A percentile compares a stretch with the other conserved stretches of the same genome.
Evolutionary conservation across 2,797 vertebrate genomes (phyloP).

Genomic region (Austrolebias charrua): DNA sequence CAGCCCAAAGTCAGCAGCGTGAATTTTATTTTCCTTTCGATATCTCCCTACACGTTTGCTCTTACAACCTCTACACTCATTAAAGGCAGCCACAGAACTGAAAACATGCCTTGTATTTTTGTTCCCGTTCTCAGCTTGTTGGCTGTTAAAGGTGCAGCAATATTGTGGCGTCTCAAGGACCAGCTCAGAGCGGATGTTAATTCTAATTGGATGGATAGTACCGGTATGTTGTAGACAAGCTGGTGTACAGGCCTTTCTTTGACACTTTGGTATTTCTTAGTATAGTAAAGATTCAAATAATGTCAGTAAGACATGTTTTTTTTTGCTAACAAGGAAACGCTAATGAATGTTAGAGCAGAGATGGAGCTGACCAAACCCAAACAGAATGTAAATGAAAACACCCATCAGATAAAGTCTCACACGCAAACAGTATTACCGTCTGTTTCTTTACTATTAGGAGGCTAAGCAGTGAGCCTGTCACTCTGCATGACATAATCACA

Average conservation of each 20-base stretch:
- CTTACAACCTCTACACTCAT: slow-evolving; percentile 28
- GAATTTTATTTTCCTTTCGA: slow-evolving; percentile 13
- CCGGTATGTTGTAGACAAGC: slow-evolving; percentile 28
- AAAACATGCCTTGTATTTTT: slow-evolving; percentile 22
- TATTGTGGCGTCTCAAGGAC: slow-evolving; percentile 27
- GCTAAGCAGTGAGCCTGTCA: not conserved
- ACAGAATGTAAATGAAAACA: slow-evolving; percentile 35
- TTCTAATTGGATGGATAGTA: slow-evolving; percentile 67
- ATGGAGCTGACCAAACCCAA: slow-evolving; percentile 52
- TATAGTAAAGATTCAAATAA: slow-evolving; percentile 65
- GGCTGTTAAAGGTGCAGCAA: slow-evolving; percentile 32
- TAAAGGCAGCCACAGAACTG: slow-evolving; percentile 35
- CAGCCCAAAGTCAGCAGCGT: not conserved
- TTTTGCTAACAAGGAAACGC: slow-evolving; percentile 62
- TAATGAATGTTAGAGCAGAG: slow-evolving; percentile 62
- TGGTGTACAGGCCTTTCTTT: slow-evolving; percentile 47
- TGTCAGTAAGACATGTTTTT: slow-evolving; percentile 49
- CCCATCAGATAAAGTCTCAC: slow-evolving; percentile 24
- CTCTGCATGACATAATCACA: not conserved
- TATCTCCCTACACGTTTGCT: slow-evolving; percentile 5
- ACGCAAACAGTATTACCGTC: not conserved
- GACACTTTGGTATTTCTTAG: slow-evolving; percentile 73
- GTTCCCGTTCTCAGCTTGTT: slow-evolving; percentile 16
- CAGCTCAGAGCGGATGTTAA: slow-evolving; percentile 45
- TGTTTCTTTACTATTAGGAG: slow-evolving; percentile 11